phyloP scores from a whole-genome alignment of 1,140 invertebrate genomes.

The Octopus sinensis region DNA sequence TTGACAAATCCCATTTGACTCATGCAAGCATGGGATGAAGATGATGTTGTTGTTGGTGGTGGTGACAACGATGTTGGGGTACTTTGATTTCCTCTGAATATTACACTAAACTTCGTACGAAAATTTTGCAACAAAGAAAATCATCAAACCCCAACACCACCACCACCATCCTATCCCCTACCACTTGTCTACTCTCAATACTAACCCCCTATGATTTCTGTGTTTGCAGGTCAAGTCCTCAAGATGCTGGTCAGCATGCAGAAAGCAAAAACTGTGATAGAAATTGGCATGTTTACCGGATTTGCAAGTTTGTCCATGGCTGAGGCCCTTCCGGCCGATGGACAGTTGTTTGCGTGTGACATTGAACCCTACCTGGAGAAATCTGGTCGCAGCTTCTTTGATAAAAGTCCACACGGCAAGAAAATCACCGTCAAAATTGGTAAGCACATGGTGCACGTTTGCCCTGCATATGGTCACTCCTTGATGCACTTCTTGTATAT shows the following conservation, averaged over 20 bases:
- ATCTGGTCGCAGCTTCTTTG: conserved; percentile 18
- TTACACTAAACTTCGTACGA: neutral
- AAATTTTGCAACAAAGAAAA: neutral
- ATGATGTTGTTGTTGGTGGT: neutral
- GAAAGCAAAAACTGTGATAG: conserved; percentile 25
- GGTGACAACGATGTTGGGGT: neutral
- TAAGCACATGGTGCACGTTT: neutral
- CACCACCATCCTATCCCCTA: neutral
- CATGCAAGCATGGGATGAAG: no score
- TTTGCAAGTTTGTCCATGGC: conserved; percentile 28
- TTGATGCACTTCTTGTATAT: no score
- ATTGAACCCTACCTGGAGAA: conserved; percentile 22
- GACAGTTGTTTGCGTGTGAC: conserved; percentile 27
- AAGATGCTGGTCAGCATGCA: conserved; percentile 19
- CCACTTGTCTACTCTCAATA: neutral
- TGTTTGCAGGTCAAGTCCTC: conserved; percentile 11
- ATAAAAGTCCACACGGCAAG: conserved; percentile 27
- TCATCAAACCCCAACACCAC: neutral
- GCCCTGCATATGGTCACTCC: no score
- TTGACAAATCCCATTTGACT: no score
- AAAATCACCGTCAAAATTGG: conserved; percentile 23
- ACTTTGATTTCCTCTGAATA: neutral
- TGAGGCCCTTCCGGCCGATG: conserved; percentile 30
- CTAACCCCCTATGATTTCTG: neutral
- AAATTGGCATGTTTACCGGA: conserved; percentile 31